Evolutionary conservation across 2,888 invertebrate genomes (phyloP), one percentile per base, ranked within the genome.

Genomic region (Hoplodrina blanda): DNA sequence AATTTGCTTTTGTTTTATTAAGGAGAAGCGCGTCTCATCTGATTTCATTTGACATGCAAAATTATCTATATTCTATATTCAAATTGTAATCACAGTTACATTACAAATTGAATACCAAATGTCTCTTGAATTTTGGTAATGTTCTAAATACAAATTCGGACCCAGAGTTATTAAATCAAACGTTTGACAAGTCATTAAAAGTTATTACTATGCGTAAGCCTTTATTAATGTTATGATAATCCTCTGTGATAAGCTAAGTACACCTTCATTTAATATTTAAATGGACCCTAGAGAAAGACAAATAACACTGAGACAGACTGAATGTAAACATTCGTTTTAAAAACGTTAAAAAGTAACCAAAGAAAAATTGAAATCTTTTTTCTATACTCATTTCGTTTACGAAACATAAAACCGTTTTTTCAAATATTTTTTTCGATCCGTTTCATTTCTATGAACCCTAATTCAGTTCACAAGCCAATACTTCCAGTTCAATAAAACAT

Each of bases 401-500:
- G 8, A 19, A 50, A 50, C 25, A 19, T 62, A 19, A 19, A n/a
- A 7, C 19, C 6, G 13, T 33, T 41, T 49, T 74, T 20, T 37
- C 13, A 11, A 17, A 53, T n/a, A 2, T 10, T 54, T 50, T n/a
- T 44, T 30, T 19, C 54, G 7, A 44, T 56, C 19, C 19, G 0
- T 41, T 54, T 15, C 0, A 11, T 76, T 37, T 76, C 10, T 71
- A 37, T 46, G 25, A 19, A 19, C n/a, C 19, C 44, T 70, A 60
- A 57, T 54, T n/a, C 25, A 13, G 41, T 71, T 60, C 33, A 60
- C 17, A 50, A 60, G 20, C 20, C 57, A 49, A 69, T 69, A 53
- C 15, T 56, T 62, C 56, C 30, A 61, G 52, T 52, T 62, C 52
- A 71, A 78, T 60, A 59, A 53, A 70, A 55, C 59, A 44, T 33